Percentiles rank a stretch among this genome's conserved stretches.
Conservation (phyloP, 2,113 vertebrate genomes). For the Trinectes maculatus region DNA sequence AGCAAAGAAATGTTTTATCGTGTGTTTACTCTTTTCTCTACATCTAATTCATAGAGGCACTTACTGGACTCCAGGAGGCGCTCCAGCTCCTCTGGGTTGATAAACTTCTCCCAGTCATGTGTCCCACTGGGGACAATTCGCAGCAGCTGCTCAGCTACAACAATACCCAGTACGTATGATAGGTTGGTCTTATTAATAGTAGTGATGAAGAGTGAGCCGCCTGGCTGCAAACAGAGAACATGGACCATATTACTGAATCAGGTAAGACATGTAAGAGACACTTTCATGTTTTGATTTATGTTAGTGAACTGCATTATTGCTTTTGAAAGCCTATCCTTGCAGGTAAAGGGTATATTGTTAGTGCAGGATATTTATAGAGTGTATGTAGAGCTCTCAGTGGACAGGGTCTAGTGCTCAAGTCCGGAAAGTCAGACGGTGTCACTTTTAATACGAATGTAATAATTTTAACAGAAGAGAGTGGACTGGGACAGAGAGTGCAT, state of each 20-base stretch:
- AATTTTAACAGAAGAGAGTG: not conserved
- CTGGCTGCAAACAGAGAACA: conserved; percentile 75
- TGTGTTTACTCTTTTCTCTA: not conserved
- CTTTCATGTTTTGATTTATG: not conserved
- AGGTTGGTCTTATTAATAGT: conserved; percentile 94
- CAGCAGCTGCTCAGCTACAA: conserved; percentile 89
- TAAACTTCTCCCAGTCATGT: conserved; percentile 96
- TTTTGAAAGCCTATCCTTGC: not conserved
- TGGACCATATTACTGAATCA: not conserved
- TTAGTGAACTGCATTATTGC: not conserved
- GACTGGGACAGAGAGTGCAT: not conserved
- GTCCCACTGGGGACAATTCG: conserved; percentile 92
- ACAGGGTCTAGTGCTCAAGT: not conserved
- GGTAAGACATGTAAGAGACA: not conserved
- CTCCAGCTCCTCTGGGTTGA: conserved; percentile 90
- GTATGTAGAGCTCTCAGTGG: conserved; percentile 32
- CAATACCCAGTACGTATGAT: conserved; percentile 90
- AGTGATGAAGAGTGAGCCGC: conserved; percentile 94
- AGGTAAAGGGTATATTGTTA: not conserved
- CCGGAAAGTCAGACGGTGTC: not conserved
- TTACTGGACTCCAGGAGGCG: conserved; percentile 90
- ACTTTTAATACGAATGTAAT: not conserved
- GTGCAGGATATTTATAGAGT: conserved; percentile 27
- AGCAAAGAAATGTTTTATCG: too few relatives aligned
- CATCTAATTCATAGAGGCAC: conserved; percentile 57